These are phyloP conservation scores for Cynocephalus volans DNA, from an alignment of 2,113 vertebrate species.

Conservation along the genomic window DNA sequence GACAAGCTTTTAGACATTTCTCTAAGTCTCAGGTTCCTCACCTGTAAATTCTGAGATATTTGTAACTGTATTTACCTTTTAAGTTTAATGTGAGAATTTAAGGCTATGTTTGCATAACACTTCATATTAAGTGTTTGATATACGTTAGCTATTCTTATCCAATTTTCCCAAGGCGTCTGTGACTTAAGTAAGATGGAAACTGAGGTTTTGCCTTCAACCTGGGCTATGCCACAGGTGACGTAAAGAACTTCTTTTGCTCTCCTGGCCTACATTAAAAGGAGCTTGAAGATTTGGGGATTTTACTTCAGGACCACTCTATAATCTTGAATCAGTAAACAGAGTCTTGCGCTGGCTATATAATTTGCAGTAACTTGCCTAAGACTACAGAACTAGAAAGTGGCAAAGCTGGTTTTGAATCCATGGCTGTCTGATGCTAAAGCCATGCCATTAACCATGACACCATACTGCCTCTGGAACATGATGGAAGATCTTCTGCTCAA, in stretches of 20 bases:
- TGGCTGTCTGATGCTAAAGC: background rate
- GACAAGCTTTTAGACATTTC: background rate
- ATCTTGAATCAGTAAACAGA: background rate
- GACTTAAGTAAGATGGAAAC: background rate
- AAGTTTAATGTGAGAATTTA: background rate
- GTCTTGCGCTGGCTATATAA: background rate
- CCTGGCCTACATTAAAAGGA: background rate
- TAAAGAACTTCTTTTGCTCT: background rate
- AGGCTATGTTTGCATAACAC: background rate
- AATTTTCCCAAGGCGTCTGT: background rate
- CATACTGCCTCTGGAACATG: background rate
- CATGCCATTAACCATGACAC: background rate
- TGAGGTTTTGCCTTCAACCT: background rate
- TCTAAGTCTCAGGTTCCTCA: background rate
- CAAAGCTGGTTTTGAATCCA: background rate
- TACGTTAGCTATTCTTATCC: background rate
- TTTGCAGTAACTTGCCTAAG: background rate
- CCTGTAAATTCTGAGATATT: too few species aligned
- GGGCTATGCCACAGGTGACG: background rate
- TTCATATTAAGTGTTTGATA: background rate
- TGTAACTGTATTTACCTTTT: background rate
- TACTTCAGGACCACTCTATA: fast-evolving
- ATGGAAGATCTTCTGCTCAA: background rate
- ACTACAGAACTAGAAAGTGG: background rate
- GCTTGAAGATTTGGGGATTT: background rate